These are phyloP conservation scores for Piaya cayana DNA, from an alignment of 2,113 vertebrate genomes.

Conservation along the genomic window DNA sequence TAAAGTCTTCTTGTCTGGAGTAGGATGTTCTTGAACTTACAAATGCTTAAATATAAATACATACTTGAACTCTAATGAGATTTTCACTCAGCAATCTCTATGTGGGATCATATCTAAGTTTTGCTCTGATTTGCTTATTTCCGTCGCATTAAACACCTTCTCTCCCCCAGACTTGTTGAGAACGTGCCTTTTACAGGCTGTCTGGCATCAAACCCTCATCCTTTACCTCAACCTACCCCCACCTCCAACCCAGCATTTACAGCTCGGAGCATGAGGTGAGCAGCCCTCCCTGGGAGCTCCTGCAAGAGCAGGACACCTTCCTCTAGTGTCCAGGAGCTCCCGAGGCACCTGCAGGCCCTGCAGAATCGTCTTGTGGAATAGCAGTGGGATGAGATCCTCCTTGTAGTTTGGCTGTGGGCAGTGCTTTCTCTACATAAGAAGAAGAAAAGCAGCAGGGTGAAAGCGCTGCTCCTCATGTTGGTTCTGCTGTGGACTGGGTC, in stretches of 20 bases:
- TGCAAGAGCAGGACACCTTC: neutral
- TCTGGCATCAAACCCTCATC: neutral
- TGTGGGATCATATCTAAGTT: neutral
- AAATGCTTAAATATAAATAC: neutral
- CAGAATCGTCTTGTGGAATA: neutral
- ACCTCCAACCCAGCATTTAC: neutral
- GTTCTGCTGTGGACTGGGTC: neutral
- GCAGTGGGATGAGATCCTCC: neutral
- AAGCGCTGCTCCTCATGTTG: rapidly evolving
- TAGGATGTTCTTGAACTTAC: neutral
- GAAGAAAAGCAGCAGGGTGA: neutral
- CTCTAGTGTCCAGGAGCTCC: neutral
- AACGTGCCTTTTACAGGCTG: neutral
- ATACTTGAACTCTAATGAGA: neutral
- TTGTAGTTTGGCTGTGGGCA: neutral
- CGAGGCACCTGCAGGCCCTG: neutral
- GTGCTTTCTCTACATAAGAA: neutral
- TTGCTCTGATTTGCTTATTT: neutral
- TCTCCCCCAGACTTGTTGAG: neutral
- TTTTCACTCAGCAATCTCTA: neutral
- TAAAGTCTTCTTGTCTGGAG: neutral
- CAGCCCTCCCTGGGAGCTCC: neutral
- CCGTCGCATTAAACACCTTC: rapidly evolving
- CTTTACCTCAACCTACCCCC: neutral
- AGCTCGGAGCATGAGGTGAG: neutral